Percentiles rank a stretch among this genome's conserved stretches.
Conservation (phyloP, 1,140 invertebrate genomes). For the Megathymus violae region DNA sequence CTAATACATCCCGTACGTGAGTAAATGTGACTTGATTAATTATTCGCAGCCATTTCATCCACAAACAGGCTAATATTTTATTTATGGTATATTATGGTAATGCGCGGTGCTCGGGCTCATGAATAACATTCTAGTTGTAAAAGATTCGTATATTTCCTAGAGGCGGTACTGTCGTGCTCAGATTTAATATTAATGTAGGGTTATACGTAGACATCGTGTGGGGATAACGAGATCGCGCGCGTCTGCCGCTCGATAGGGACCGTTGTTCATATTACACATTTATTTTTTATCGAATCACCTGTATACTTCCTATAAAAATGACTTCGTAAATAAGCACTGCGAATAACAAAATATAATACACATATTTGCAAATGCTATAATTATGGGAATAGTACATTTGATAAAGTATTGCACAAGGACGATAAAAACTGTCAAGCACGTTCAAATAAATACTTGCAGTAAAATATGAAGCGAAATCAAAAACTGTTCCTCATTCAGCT, state of each 20-base stretch:
- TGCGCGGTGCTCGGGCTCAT: conserved; percentile 36
- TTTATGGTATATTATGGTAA: conserved; percentile 44
- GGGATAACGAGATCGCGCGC: conserved; percentile 24
- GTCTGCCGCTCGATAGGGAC: conserved; percentile 13
- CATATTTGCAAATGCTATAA: too few species aligned
- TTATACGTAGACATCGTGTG: conserved; percentile 22
- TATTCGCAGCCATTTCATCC: conserved; percentile 34
- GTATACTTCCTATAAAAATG: neutral
- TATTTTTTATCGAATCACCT: neutral
- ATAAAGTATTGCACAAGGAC: too few species aligned
- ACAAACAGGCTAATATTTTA: conserved; percentile 40
- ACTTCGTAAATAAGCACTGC: too few species aligned
- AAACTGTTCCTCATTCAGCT: too few species aligned
- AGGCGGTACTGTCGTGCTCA: conserved; percentile 36
- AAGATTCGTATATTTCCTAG: conserved; percentile 40
- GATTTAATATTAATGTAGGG: conserved; percentile 51
- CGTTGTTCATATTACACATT: conserved; percentile 16
- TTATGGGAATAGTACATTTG: too few species aligned
- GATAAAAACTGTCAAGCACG: too few species aligned
- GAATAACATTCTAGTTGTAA: conserved; percentile 42
- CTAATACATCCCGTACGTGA: conserved; percentile 12
- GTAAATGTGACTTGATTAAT: conserved; percentile 34
- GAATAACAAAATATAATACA: too few species aligned
- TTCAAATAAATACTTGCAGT: too few species aligned
- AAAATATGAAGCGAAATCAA: too few species aligned